Evolutionary conservation across 2,797 vertebrate species (phyloP).

Genomic region (Triplophysa yarkandensis): DNA sequence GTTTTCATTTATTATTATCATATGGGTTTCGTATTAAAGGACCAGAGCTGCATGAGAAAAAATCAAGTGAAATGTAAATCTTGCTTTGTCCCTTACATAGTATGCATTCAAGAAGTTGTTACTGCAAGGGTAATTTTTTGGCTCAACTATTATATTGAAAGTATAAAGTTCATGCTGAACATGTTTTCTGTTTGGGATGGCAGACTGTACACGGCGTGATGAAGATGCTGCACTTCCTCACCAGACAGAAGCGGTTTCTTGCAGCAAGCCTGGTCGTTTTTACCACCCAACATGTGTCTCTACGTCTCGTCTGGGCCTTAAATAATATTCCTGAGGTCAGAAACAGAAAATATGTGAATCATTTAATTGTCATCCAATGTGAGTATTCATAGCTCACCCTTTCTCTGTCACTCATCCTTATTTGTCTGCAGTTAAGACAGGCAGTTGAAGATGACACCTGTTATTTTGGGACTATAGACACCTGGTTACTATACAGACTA

Average conservation of each 20-base stretch:
- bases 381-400: background rate
- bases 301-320: constrained; percentile 88
- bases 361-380: background rate
- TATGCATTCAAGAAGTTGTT: too few species aligned
- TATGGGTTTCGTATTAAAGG: background rate
- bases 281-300: constrained; percentile 85
- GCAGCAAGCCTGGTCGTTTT: constrained; percentile 84
- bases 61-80: too few species aligned
- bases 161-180: background rate
- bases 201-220: constrained; percentile 80
- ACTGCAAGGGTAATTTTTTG: too few species aligned
- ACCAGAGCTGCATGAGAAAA: background rate
- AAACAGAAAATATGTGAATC: background rate
- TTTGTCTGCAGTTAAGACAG: constrained; percentile 75
- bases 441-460: constrained; percentile 84
- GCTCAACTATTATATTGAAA: background rate
- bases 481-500: constrained; percentile 90
- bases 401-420: too few species aligned
- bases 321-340: constrained; percentile 85
- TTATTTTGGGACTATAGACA: constrained; percentile 93
- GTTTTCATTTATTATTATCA: too few species aligned
- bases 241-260: constrained; percentile 79
- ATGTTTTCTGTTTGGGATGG: constrained; percentile 5
- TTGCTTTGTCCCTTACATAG: too few species aligned
- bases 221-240: constrained; percentile 85